phyloP scores from a whole-genome alignment of 2,113 vertebrate species.

The Colinus virginianus region DNA sequence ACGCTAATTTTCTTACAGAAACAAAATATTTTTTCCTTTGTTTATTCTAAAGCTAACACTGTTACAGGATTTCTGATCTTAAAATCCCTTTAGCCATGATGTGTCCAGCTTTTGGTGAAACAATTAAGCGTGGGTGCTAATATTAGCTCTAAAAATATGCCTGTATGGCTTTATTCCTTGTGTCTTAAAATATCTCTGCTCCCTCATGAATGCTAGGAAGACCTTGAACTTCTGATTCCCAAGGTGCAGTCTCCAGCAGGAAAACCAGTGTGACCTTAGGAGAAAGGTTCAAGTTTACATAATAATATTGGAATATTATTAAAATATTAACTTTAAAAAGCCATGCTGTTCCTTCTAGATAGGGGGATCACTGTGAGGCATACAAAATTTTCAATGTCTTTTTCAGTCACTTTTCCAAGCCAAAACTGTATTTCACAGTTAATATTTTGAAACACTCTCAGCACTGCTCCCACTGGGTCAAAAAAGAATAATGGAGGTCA shows the following conservation, averaged over 20 bases:
- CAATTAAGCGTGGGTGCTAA: background rate
- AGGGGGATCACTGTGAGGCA: background rate
- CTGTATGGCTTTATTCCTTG: background rate
- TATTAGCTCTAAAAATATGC: background rate
- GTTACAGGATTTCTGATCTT: background rate
- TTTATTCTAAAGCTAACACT: background rate
- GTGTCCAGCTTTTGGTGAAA: background rate
- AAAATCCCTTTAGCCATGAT: background rate
- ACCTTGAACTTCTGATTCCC: background rate
- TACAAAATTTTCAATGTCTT: background rate
- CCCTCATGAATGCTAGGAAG: background rate
- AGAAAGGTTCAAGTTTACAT: background rate
- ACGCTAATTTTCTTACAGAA: background rate
- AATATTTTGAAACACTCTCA: background rate
- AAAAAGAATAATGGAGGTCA: background rate
- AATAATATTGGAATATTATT: background rate
- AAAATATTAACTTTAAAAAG: background rate
- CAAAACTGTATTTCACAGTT: background rate
- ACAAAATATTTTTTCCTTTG: background rate
- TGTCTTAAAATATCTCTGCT: background rate
- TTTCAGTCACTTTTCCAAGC: constrained; percentile 16
- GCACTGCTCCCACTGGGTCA: background rate
- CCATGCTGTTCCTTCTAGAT: background rate
- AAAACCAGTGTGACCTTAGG: background rate
- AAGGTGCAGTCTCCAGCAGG: background rate